These are phyloP conservation scores for Andrena marginata DNA, from an alignment of 2,888 invertebrate species.

Conservation along the genomic window DNA sequence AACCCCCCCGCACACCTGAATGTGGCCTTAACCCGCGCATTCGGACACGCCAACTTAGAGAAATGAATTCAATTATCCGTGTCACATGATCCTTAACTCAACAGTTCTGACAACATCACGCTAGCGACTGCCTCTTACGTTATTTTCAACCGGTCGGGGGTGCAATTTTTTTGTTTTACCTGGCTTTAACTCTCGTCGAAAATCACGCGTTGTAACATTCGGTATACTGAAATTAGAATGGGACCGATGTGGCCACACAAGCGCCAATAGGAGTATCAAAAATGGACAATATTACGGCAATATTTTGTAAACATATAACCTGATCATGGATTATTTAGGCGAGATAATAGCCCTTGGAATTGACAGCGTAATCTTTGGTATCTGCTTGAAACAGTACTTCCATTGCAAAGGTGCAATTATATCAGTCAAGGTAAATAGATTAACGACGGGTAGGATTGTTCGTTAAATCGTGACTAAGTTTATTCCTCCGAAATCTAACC, in stretches of 20 bases:
- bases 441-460: conserved; percentile 9
- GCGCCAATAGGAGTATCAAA: conserved; percentile 20
- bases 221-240: conserved; percentile 20
- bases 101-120: conserved; percentile 29
- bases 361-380: conserved; percentile 90
- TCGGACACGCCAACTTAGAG: conserved; percentile 19
- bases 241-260: not conserved
- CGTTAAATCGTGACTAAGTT: not conserved
- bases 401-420: conserved; percentile 90
- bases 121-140: conserved; percentile 22
- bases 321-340: conserved; percentile 91
- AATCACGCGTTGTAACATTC: conserved; percentile 29
- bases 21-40: not conserved
- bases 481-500: conserved; percentile 3
- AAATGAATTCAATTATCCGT: not conserved
- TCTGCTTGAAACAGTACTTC: conserved; percentile 91
- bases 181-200: conserved; percentile 21
- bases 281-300: conserved; percentile 40
- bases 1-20: not conserved
- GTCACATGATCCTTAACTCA: not conserved
- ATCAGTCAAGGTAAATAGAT: conserved; percentile 88
- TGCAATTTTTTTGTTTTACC: conserved; percentile 9
- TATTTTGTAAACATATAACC: conserved; percentile 69
- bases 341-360: conserved; percentile 91
- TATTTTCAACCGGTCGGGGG: not conserved